Evolutionary conservation across 2,888 invertebrate species (phyloP).

Genomic region (Alcis repandata): DNA sequence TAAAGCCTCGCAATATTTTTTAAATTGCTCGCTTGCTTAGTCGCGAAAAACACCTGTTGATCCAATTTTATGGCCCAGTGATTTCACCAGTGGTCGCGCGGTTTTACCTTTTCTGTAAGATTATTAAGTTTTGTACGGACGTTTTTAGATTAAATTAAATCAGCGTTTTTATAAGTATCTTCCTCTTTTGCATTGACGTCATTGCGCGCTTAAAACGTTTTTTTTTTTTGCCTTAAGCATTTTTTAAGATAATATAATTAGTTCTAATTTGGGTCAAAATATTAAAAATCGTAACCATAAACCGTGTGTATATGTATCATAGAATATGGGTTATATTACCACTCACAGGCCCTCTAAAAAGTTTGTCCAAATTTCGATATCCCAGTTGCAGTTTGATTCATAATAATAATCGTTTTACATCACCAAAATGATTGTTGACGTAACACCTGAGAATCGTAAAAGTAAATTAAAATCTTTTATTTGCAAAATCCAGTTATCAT

Average conservation of each 20-base stretch:
- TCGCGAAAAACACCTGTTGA: constrained; percentile 39
- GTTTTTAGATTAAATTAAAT: background rate
- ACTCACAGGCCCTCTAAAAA: too few relatives aligned
- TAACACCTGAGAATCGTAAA: constrained; percentile 4
- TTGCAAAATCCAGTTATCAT: constrained; percentile 22
- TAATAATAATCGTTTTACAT: background rate
- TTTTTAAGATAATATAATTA: too few relatives aligned
- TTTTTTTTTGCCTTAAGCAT: background rate
- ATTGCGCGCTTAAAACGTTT: background rate
- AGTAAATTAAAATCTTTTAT: constrained; percentile 11
- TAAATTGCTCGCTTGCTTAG: constrained; percentile 15
- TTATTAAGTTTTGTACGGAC: constrained; percentile 1
- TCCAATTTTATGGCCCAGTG: constrained; percentile 33
- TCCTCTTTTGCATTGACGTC: background rate
- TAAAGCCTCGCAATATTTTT: constrained; percentile 18
- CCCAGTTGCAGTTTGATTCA: background rate
- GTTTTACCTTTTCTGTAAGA: constrained; percentile 25
- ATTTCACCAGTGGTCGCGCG: constrained; percentile 25
- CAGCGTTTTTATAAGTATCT: background rate
- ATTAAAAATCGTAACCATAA: too few relatives aligned
- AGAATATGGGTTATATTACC: too few relatives aligned
- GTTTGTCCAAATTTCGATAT: background rate
- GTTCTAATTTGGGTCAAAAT: too few relatives aligned
- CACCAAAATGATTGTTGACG: background rate
- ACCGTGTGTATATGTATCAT: too few relatives aligned